Percentiles rank a stretch among this genome's conserved stretches.
phyloP scores from a whole-genome alignment of 2,797 vertebrate species.

The Mormyrops attenuatus region DNA sequence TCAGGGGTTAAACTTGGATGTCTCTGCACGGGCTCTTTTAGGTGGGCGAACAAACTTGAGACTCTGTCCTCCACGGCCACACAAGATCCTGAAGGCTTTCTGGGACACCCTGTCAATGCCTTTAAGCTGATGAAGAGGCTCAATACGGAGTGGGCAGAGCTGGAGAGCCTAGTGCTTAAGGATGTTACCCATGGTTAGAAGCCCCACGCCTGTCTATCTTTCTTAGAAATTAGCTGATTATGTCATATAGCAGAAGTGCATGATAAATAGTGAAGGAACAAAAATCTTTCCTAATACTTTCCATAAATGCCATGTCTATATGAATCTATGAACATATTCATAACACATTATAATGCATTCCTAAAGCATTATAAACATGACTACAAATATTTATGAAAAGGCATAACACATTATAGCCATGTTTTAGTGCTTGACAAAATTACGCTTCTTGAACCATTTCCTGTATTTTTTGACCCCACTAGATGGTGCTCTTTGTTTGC shows the following conservation, averaged over 20 bases:
- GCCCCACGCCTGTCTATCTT: neutral
- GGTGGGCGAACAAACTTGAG: conserved; percentile 93
- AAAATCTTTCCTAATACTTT: neutral
- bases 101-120: conserved; percentile 95
- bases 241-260: neutral
- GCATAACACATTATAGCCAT: neutral
- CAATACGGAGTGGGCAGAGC: conserved; percentile 88
- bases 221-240: neutral
- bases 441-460: neutral
- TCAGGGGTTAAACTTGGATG: neutral
- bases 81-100: conserved; percentile 88
- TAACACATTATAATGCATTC: neutral
- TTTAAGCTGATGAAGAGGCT: conserved; percentile 96
- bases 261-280: neutral
- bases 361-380: neutral
- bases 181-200: conserved; percentile 87
- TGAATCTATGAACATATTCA: neutral
- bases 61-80: conserved; percentile 73
- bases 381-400: neutral
- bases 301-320: neutral
- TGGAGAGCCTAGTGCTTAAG: conserved; percentile 88
- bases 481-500: neutral
- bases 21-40: conserved; percentile 36
- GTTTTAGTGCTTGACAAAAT: neutral
- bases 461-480: neutral